Evolutionary conservation across 2,888 invertebrate species (phyloP).

Genomic region (Catocala fraxini): DNA sequence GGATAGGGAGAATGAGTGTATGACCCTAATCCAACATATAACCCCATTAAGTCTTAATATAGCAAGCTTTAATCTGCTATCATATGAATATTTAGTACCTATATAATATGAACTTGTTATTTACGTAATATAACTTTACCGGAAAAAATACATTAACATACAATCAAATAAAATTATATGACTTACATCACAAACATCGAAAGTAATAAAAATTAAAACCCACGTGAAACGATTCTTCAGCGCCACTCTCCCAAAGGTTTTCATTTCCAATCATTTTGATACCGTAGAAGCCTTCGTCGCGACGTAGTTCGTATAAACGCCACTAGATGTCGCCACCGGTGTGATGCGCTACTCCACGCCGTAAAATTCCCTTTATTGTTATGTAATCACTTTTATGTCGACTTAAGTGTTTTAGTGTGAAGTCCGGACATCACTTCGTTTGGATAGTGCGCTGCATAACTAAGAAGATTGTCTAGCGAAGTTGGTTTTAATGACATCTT

Average conservation of each 20-base stretch:
- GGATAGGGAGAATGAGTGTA: too few relatives aligned
- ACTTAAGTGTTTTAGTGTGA: constrained; percentile 34
- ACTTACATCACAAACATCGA: neutral
- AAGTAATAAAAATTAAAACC: neutral
- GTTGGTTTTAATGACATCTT: neutral
- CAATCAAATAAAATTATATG: neutral
- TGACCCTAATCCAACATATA: too few relatives aligned
- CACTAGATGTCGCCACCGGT: constrained; percentile 72
- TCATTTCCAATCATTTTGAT: constrained; percentile 60
- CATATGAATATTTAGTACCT: too few relatives aligned
- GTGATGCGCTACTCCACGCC: constrained; percentile 39
- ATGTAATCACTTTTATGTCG: constrained; percentile 43
- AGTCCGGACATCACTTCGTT: constrained; percentile 19
- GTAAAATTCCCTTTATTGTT: constrained; percentile 43
- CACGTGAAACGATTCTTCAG: constrained; percentile 37
- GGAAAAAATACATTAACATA: too few relatives aligned
- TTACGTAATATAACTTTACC: too few relatives aligned
- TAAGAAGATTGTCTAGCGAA: constrained; percentile 1
- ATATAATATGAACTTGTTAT: too few relatives aligned
- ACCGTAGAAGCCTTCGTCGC: constrained; percentile 75
- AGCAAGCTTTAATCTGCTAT: too few relatives aligned
- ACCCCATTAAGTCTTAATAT: too few relatives aligned
- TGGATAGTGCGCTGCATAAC: constrained; percentile 1
- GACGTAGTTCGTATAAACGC: constrained; percentile 61
- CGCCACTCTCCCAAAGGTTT: constrained; percentile 62